phyloP scores from a whole-genome alignment of 2,797 vertebrate genomes.

The Lerista edwardsae region DNA sequence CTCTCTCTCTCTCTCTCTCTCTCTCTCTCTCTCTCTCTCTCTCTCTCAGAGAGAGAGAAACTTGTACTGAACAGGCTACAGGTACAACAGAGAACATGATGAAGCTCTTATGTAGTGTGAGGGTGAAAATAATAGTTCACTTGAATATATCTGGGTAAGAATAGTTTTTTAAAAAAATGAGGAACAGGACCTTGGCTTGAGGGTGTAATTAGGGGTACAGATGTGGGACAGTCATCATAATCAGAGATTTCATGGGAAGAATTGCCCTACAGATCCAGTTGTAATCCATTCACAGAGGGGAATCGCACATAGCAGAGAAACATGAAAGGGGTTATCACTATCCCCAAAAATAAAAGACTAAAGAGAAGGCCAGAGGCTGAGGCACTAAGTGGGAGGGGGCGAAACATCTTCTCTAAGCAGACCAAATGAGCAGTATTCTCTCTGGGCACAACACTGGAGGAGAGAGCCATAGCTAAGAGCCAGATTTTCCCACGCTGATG shows the following conservation, averaged over 20 bases:
- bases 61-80: background rate
- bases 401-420: conserved; percentile 18
- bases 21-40: too few relatives aligned
- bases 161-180: background rate
- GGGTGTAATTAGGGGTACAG: background rate
- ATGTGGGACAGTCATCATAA: rapidly evolving
- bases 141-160: conserved; percentile 23
- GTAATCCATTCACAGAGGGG: background rate
- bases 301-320: background rate
- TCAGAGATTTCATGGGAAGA: background rate
- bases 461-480: background rate
- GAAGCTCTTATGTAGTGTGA: background rate
- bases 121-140: background rate
- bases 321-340: background rate
- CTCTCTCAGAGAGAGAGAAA: background rate
- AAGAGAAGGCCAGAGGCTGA: background rate
- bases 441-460: background rate
- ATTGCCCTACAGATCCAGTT: rapidly evolving
- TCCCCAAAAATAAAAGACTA: rapidly evolving
- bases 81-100: rapidly evolving
- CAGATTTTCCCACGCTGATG: background rate
- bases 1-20: too few relatives aligned
- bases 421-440: conserved; percentile 18
- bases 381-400: background rate
- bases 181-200: background rate